A percentile compares a stretch with the other conserved stretches of the same genome.
phyloP scores from a whole-genome alignment of 2,113 vertebrate genomes.

The Himantopus leucocephalus region DNA sequence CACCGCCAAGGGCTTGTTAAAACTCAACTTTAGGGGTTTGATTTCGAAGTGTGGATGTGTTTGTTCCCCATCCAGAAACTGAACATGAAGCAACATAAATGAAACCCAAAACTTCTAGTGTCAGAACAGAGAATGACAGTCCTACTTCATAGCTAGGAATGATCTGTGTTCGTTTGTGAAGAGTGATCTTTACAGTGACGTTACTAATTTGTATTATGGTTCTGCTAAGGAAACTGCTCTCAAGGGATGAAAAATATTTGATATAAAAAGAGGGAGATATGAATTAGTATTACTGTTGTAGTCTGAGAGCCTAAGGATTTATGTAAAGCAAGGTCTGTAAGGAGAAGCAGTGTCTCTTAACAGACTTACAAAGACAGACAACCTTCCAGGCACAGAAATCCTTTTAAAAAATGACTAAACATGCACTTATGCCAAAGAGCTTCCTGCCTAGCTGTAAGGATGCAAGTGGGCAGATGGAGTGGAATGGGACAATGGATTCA shows the following conservation, averaged over 20 bases:
- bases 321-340: not conserved
- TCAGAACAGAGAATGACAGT: not conserved
- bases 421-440: not conserved
- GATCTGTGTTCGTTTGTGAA: not conserved
- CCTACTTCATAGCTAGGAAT: not conserved
- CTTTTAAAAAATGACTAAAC: not conserved
- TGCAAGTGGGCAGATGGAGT: not conserved
- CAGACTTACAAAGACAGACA: not conserved
- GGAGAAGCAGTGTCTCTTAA: not conserved
- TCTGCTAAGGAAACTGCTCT: not conserved
- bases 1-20: not conserved
- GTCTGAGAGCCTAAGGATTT: not conserved
- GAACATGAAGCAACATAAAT: not conserved
- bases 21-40: not conserved
- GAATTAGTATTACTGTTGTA: not conserved
- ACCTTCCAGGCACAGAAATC: not conserved
- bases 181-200: not conserved
- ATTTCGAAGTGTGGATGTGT: not conserved
- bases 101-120: not conserved
- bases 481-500: not conserved
- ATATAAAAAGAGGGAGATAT: not conserved
- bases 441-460: not conserved
- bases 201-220: not conserved
- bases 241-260: not conserved
- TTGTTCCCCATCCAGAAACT: not conserved